Evolutionary conservation across 2,888 invertebrate genomes (phyloP).

Genomic region (Halocaridina rubra): DNA sequence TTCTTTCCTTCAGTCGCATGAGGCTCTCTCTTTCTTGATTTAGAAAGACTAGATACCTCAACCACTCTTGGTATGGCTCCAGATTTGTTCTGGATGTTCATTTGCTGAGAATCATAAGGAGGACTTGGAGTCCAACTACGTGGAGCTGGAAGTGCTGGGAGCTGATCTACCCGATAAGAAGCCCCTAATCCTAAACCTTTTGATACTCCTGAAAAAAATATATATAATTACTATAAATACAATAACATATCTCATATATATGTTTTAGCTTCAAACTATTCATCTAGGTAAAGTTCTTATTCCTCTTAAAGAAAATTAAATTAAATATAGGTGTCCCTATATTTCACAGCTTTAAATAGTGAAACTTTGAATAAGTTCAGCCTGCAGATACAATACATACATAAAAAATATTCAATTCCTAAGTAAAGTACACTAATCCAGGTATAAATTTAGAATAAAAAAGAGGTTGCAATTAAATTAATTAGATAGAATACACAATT

Average conservation of each 20-base stretch:
- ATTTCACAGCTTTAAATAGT: no score
- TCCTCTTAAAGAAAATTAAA: no score
- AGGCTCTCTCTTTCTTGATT: neutral
- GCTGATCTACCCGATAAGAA: neutral
- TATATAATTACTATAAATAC: no score
- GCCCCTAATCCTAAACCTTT: neutral
- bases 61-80: neutral
- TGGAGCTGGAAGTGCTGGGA: neutral
- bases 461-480: no score
- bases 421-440: no score
- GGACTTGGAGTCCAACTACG: neutral
- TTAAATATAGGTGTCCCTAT: no score
- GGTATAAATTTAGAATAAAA: no score
- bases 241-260: neutral
- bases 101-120: neutral
- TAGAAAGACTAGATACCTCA: neutral
- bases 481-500: no score
- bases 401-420: no score
- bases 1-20: neutral
- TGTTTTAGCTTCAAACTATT: neutral
- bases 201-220: neutral
- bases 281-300: no score
- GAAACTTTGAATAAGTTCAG: no score
- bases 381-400: no score
- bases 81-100: neutral